These are phyloP conservation scores for Zophobas atratus DNA, from an alignment of 1,140 invertebrate species.

Conservation along the genomic window DNA sequence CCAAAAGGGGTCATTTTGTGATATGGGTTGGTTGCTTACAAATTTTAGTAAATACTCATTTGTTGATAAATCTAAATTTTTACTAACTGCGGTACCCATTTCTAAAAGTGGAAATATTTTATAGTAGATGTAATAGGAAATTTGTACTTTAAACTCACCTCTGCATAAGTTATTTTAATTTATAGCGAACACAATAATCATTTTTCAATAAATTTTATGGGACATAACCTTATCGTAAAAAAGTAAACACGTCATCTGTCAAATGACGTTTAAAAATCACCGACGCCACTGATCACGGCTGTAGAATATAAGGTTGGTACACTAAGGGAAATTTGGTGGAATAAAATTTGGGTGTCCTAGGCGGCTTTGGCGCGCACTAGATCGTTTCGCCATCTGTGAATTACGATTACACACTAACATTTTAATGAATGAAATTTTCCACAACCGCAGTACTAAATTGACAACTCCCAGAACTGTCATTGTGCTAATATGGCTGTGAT, in stretches of 20 bases:
- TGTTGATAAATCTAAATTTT: slow-evolving; percentile 83
- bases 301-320: too few species aligned
- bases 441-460: too few species aligned
- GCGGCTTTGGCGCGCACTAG: too few species aligned
- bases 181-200: slow-evolving; percentile 5
- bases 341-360: too few species aligned
- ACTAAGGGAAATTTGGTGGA: too few species aligned
- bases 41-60: slow-evolving; percentile 88
- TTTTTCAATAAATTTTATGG: slow-evolving; percentile 27
- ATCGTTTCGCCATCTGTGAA: too few species aligned
- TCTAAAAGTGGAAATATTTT: slow-evolving; percentile 29
- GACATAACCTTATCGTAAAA: slow-evolving; percentile 35
- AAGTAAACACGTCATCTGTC: slow-evolving; percentile 40
- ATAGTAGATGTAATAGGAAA: background rate
- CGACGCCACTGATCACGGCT: slow-evolving; percentile 5
- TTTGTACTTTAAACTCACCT: slow-evolving; percentile 15
- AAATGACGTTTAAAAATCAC: slow-evolving; percentile 20
- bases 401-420: too few species aligned
- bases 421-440: too few species aligned
- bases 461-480: too few species aligned
- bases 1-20: slow-evolving; percentile 95
- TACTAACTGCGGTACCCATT: slow-evolving; percentile 92
- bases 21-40: slow-evolving; percentile 83
- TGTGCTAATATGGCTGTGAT: too few species aligned
- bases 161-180: slow-evolving; percentile 17